Evolutionary conservation across 2,888 invertebrate genomes (phyloP), one percentile per base, ranked within the genome.

Genomic region (Tiliacea aurago): DNA sequence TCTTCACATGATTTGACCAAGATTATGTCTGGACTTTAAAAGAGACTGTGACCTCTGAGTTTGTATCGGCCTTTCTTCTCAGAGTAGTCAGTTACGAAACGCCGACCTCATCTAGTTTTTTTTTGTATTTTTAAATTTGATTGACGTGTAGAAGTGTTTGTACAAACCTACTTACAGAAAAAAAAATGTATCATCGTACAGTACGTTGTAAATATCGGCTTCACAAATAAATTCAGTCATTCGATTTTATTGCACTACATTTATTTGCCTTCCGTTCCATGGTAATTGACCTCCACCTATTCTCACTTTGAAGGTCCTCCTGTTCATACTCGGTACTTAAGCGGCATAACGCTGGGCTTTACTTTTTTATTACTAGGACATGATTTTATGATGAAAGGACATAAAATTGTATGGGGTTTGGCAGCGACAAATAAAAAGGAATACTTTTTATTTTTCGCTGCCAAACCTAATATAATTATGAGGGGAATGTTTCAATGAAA

Each of bases 311-410:
- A 20, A 72, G 18, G 43, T 13, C 33, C 76, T 55, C 7, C 9
- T n/a, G 37, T 61, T 51, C 53, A 28, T 49, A 45, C 49, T 45
- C 37, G 43, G 80, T 65, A 64, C 64, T 76, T 73, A 73, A 65
- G 62, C 9, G 43, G 33, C 18, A 55, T 59, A 73, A 73, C 2
- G 73, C 28, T 13, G 66, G 73, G 61, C 59, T 56, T 55, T 65
- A 43, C 47, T 80, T n/a, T 80, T 80, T 66, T 80, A 73, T 66
- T 55, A 41, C 61, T n/a, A n/a, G 59, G 37, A 80, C 61, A 73
- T 77, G 65, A 45, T 18, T 80, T 61, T 73, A 80, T 73, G 49
- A 15, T 51, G 11, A 37, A 4, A 5, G 37, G 13, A 65, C 55
- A 49, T 77, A 62, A 62, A 80, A 80, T 23, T 51, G 49, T 45